phyloP scores from a whole-genome alignment of 2,888 invertebrate genomes.

The Tinea semifulvella region DNA sequence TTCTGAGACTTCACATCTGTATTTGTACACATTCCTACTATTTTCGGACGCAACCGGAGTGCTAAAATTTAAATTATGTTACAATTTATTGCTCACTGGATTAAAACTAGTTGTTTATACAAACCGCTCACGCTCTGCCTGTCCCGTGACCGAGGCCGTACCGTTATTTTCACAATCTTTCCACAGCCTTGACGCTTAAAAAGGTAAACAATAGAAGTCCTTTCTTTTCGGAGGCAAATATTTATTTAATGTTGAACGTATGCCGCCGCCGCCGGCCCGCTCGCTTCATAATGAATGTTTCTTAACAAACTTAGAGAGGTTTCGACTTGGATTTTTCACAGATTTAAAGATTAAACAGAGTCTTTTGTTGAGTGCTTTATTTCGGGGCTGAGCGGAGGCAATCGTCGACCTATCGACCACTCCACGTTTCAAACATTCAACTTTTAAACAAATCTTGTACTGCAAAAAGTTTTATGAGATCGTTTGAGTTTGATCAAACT shows the following conservation, averaged over 20 bases:
- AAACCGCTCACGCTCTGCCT: constrained; percentile 10
- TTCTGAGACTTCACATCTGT: no score
- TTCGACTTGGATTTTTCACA: constrained; percentile 5
- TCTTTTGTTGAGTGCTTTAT: constrained; percentile 8
- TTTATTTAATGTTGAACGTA: constrained; percentile 21
- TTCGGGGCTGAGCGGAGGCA: no score
- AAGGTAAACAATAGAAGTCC: constrained; percentile 26
- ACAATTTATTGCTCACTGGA: background rate
- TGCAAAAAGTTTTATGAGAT: no score
- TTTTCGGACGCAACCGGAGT: no score
- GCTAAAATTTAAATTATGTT: no score
- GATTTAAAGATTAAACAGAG: constrained; percentile 4
- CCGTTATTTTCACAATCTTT: constrained; percentile 24
- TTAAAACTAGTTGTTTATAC: background rate
- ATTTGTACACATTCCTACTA: no score
- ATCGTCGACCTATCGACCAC: no score
- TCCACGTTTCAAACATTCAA: no score
- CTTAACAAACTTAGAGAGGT: background rate
- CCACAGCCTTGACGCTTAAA: constrained; percentile 25
- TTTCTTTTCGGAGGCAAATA: constrained; percentile 24
- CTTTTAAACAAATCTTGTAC: no score
- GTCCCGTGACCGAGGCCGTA: background rate
- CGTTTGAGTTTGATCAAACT: no score
- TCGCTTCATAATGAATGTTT: background rate
- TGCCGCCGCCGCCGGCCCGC: constrained; percentile 2